Base-by-base conservation (phyloP, 2,113 vertebrate genomes). In the Platysternon megacephalum region DNA sequence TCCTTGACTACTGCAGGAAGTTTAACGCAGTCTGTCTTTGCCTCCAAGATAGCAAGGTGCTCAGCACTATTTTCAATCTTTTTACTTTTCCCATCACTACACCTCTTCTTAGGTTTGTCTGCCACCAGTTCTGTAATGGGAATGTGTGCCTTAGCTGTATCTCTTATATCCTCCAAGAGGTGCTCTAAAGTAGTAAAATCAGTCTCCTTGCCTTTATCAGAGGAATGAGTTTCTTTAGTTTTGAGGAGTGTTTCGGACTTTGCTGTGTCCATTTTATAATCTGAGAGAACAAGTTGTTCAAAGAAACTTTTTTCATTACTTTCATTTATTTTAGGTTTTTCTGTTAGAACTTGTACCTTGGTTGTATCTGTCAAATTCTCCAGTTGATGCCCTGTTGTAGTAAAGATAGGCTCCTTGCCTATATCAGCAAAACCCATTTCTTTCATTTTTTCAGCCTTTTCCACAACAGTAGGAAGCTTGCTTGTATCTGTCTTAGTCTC, bases 151-250 rank as follows among this genome's bases (percentile, higher is more conserved):
- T 22, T 48, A 11, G 51, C 42, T 12, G 16, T 1, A 0, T 42
- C 58, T 55, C 46, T 7, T 87, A 90, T 10, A 17, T 4, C 85
- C 52, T 55, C 84, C 1, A 29, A 48, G 65, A 53, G 10, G 19
- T 10, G 21, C 0, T 88, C 17, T 1, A 48, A 3, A 11, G 80
- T 10, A 1, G 21, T 49, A 9, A 3, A 19, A 13, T 3, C 89
- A 4, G 4, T 11, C 3, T 84, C 94, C 74, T 52, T 44, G 14
- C 32, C 78, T 56, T 53, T 5, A 17, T 0, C 13, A 55, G 1
- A 0, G 0, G 68, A 28, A 85, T 52, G 10, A 0, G 6, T 17
- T 14, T 78, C 95, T 46, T 56, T 3, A 81, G 42, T 7, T 6
- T 1, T 49, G 21, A 26, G 1, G 79, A 35, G 48, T 22, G 0